Base-by-base conservation (phyloP, 2,797 vertebrate species). In the Centroberyx gerrardi region DNA sequence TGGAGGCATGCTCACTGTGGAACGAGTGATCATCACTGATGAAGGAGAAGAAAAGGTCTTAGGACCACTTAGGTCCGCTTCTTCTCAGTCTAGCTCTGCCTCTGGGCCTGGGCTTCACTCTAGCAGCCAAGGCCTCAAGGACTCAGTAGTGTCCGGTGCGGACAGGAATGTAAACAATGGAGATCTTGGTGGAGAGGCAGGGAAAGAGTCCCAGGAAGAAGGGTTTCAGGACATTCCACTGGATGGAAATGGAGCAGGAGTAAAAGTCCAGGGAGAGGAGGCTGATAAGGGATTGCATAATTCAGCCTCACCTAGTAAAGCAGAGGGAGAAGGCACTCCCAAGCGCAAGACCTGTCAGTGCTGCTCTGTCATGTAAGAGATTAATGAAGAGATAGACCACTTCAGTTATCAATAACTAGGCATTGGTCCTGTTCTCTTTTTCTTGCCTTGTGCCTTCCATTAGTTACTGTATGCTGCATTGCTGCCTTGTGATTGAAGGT, bases 311-410 rank as follows among this genome's bases (percentile, higher is more conserved):
- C 52, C 80, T 31, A 49, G 0, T 8, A 55, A 3, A 62, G 78
- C 81, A 33, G 75, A 77, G 33, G 87, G 17, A 64, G 69, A 61
- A n/a, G 67, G 5, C 2, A 12, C 53, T 0, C 28, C 85, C 33
- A 93, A 94, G 67, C 72, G 29, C 48, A 93, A 93, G 76, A 87
- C 78, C 71, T 95, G 94, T 62, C 86, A 85, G 62, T 95, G 94
- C 72, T 95, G 94, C 75, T 89, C 90, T 18, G 75, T 95, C 80
- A 94, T 95, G 94, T 95, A 80, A 88, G 62, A 64, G 63, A 40
- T 8, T 17, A 74, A 1, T 46, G 14, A 55, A 68, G 51, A 62
- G n/a, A 67, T 62, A 76, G 3, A 52, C 46, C 64, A 22, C 6
- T 15, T 61, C 22, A 27, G 46, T 51, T 59, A 75, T 51, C 3